phyloP scores from a whole-genome alignment of 2,797 vertebrate species.

The Bovichtus diacanthus region DNA sequence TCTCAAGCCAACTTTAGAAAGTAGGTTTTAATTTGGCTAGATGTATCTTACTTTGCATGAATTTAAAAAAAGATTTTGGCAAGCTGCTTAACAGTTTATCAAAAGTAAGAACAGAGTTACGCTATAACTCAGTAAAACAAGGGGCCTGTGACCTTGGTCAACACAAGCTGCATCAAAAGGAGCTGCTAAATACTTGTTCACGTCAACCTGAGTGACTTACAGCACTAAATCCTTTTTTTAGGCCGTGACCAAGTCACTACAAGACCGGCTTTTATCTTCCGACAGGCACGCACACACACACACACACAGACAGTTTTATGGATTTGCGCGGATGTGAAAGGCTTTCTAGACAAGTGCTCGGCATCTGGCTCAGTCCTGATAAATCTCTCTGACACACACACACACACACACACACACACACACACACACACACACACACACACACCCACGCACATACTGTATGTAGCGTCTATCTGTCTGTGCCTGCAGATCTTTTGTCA shows the following conservation, averaged over 20 bases:
- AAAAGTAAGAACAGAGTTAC: not conserved
- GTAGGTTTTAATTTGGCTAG: not conserved
- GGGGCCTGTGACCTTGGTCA: slow-evolving; percentile 47
- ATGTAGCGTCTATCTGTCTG: slow-evolving; percentile 50
- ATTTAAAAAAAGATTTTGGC: not conserved
- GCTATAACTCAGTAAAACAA: not conserved
- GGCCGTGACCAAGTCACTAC: slow-evolving; percentile 59
- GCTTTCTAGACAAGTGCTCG: slow-evolving; percentile 77
- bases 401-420: slow-evolving; percentile 26
- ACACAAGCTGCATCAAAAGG: slow-evolving; percentile 24
- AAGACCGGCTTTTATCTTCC: slow-evolving; percentile 77
- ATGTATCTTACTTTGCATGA: not conserved
- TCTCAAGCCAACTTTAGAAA: not conserved
- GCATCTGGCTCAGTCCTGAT: slow-evolving; percentile 78
- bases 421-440: slow-evolving; percentile 30
- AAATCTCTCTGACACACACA: slow-evolving; percentile 71
- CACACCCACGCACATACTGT: slow-evolving; percentile 21
- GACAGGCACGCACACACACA: slow-evolving; percentile 8
- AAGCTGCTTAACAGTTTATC: not conserved
- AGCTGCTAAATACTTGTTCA: slow-evolving; percentile 70
- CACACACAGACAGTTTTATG: slow-evolving; percentile 73
- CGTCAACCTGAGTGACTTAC: slow-evolving; percentile 71
- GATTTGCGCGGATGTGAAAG: slow-evolving; percentile 74
- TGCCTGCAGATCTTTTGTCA: slow-evolving; percentile 46
- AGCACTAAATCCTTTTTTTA: slow-evolving; percentile 78